Base-by-base conservation (phyloP, 2,113 vertebrate species). In the Myiozetetes cayanensis region DNA sequence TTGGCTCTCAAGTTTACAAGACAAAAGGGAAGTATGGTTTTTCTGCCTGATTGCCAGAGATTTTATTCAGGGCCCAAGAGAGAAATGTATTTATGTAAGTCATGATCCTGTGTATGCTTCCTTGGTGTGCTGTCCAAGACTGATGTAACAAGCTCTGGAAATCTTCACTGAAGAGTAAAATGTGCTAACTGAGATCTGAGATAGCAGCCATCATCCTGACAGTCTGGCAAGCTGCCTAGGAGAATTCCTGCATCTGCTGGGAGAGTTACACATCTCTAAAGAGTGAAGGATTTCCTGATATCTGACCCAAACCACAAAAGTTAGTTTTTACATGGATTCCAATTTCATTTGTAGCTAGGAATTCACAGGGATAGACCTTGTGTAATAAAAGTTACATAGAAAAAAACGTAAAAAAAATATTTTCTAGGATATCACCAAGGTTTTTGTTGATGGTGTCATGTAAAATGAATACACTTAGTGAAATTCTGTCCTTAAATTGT, bases 141-240 rank as follows among this genome's bases (percentile, higher is more conserved):
- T 80, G 87, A 91, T 73, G 85, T 85, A 91, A 95, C 50, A 87
- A 91, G 71, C 67, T 75, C 68, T 90, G 85, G 65, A 78, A 95
- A 85, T 91, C 71, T 91, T 96, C 71, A 62, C 33, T 62, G 46
- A 87, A 83, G 63, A 85, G 67, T 47, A 74, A 87, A 94, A 77
- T 35, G 50, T 70, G 55, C 79, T 94, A 79, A 93, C 24, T 62
- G 89, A 91, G 72, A 83, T 74, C 35, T 25, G 52, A 91, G 87
- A 91, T 33, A 94, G 75, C 35, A 88, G 72, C 33, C 71, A 19
- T 67, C 59, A 80, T 47, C 19, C 52, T 63, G 67, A 93, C 50
- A 85, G 46, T 28, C 39, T 96, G 93, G 91, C 82, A 91, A 83
- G 30, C n/a, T 83, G 53, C 53, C 74, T 55, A 53, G 28, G 44